phyloP scores from a whole-genome alignment of 2,797 vertebrate species.

The Microctenopoma stevenorrisi region DNA sequence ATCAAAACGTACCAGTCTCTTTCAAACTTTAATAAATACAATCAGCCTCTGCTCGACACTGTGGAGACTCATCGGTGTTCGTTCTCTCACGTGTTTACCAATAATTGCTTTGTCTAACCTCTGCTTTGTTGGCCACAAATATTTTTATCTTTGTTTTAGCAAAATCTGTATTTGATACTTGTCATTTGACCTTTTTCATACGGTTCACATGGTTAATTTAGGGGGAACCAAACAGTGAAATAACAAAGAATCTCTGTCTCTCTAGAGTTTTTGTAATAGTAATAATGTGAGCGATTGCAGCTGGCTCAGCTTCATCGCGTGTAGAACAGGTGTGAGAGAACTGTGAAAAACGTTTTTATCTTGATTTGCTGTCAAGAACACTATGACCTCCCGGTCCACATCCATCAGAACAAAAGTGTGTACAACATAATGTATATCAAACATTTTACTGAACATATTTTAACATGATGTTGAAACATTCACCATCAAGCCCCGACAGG shows the following conservation, averaged over 20 bases:
- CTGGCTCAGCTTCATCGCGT: neutral
- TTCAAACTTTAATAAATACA: constrained; percentile 38
- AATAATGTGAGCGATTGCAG: neutral
- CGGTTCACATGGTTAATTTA: neutral
- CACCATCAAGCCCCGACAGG: neutral
- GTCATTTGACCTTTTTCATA: neutral
- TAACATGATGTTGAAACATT: neutral
- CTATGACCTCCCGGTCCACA: neutral
- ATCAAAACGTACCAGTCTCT: constrained; percentile 39
- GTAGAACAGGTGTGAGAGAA: constrained; percentile 9
- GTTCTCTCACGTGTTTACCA: neutral
- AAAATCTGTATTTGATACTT: neutral
- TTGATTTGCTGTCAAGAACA: constrained; percentile 1
- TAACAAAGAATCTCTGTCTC: neutral
- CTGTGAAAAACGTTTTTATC: neutral
- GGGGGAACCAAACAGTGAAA: neutral
- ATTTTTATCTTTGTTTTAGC: neutral
- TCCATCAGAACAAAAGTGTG: neutral
- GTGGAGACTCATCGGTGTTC: neutral
- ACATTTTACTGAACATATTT: constrained; percentile 1
- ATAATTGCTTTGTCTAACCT: neutral
- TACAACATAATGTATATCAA: neutral
- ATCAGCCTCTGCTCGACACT: constrained; percentile 10
- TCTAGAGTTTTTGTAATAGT: neutral
- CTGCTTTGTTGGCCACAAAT: neutral